A percentile compares a stretch with the other conserved stretches of the same genome.
phyloP scores from a whole-genome alignment of 2,113 vertebrate genomes.

The Rhinogobius similis region DNA sequence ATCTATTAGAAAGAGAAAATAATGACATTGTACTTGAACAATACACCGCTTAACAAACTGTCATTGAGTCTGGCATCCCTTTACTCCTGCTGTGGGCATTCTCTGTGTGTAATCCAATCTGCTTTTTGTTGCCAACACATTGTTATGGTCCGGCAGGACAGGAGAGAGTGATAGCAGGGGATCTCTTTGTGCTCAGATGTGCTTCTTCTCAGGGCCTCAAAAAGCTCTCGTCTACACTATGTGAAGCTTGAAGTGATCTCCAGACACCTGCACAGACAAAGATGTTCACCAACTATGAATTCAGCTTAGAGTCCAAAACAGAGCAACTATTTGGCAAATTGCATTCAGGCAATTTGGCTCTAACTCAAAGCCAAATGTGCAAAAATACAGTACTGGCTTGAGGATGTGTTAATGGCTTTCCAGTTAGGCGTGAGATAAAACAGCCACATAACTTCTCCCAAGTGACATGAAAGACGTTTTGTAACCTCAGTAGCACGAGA shows the following conservation, averaged over 20 bases:
- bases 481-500: neutral
- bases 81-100: slow-evolving; percentile 34
- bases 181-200: slow-evolving; percentile 82
- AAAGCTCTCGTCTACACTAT: slow-evolving; percentile 87
- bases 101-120: slow-evolving; percentile 45
- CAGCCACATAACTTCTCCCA: neutral
- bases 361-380: neutral
- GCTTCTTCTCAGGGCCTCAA: slow-evolving; percentile 79
- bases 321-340: neutral
- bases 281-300: slow-evolving; percentile 25
- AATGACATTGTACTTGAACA: slow-evolving; percentile 26
- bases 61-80: slow-evolving; percentile 39
- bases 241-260: slow-evolving; percentile 88
- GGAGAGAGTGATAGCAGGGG: slow-evolving; percentile 48
- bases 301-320: neutral
- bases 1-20: slow-evolving; percentile 4
- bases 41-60: slow-evolving; percentile 47
- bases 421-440: neutral
- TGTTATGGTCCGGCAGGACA: slow-evolving; percentile 26
- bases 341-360: neutral
- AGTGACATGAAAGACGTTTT: neutral
- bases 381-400: neutral
- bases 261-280: slow-evolving; percentile 84
- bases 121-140: slow-evolving; percentile 43
- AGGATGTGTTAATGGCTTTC: neutral